A percentile compares a stretch with the other conserved stretches of the same genome.
Conservation (phyloP, 1,140 invertebrate species). For the Brachystomella parvula region DNA sequence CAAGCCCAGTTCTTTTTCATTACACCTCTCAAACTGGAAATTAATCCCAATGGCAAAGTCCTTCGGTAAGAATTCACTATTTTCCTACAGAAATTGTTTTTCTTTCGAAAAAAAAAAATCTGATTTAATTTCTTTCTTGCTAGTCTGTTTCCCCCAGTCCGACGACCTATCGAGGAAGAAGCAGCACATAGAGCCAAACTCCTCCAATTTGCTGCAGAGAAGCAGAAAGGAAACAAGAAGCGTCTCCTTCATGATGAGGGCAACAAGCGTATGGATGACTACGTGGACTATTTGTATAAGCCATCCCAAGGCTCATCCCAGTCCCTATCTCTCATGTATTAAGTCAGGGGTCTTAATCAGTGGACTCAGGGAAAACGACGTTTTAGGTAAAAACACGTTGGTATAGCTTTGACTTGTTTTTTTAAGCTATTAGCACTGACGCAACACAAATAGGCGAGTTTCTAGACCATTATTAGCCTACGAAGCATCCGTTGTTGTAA, state of each 20-base stretch:
- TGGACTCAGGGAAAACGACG: no score
- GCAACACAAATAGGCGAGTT: no score
- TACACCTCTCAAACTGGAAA: constrained; percentile 14
- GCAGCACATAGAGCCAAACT: background rate
- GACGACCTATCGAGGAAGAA: background rate
- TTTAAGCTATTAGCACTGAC: no score
- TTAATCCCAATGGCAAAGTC: background rate
- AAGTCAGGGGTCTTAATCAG: no score
- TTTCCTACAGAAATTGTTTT: background rate
- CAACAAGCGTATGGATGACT: background rate
- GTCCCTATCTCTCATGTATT: no score
- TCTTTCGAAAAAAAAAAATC: no score
- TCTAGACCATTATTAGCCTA: no score
- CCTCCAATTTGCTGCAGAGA: background rate
- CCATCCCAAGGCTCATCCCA: no score
- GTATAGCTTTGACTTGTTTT: no score
- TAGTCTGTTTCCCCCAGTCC: background rate
- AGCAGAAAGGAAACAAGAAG: background rate
- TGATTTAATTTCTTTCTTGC: background rate
- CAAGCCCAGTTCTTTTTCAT: constrained; percentile 26
- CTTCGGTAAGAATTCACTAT: background rate
- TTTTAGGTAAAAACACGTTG: no score
- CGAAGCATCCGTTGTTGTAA: no score
- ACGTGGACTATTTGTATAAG: background rate
- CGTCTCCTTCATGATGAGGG: background rate